These are phyloP conservation scores for Nestor notabilis DNA, from an alignment of 2,113 vertebrate genomes.

Conservation along the genomic window DNA sequence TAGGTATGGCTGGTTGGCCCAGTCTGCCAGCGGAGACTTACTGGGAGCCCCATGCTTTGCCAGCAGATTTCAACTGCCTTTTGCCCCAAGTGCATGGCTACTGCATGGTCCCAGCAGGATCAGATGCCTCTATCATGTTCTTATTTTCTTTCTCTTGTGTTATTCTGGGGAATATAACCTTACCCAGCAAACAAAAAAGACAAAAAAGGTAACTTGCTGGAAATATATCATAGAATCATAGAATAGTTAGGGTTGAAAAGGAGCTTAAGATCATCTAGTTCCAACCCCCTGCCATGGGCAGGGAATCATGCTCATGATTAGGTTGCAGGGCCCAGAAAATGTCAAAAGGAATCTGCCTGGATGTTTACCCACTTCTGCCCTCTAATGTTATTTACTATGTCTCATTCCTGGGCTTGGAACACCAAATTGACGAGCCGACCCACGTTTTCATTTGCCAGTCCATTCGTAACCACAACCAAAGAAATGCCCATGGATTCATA, in stretches of 20 bases:
- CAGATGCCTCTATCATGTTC: background rate
- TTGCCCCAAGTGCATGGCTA: background rate
- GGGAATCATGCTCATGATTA: background rate
- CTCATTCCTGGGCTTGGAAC: background rate
- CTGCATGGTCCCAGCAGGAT: background rate
- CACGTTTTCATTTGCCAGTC: background rate
- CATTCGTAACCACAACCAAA: background rate
- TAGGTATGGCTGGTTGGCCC: background rate
- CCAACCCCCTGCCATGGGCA: no score
- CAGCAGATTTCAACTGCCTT: background rate
- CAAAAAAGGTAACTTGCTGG: fast-evolving
- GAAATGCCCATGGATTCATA: background rate
- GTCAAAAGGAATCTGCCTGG: background rate
- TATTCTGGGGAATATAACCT: background rate
- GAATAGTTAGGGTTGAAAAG: no score
- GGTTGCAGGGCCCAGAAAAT: background rate
- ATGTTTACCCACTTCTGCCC: background rate
- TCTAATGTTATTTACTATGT: background rate
- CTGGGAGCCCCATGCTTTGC: background rate
- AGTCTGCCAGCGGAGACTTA: background rate
- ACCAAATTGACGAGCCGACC: fast-evolving
- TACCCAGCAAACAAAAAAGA: fast-evolving
- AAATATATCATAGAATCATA: background rate
- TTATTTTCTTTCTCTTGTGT: background rate
- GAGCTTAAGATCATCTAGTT: no score